Evolutionary conservation across 2,888 invertebrate genomes (phyloP), one percentile per base, ranked within the genome.

Genomic region (Habroteleia sp.): DNA sequence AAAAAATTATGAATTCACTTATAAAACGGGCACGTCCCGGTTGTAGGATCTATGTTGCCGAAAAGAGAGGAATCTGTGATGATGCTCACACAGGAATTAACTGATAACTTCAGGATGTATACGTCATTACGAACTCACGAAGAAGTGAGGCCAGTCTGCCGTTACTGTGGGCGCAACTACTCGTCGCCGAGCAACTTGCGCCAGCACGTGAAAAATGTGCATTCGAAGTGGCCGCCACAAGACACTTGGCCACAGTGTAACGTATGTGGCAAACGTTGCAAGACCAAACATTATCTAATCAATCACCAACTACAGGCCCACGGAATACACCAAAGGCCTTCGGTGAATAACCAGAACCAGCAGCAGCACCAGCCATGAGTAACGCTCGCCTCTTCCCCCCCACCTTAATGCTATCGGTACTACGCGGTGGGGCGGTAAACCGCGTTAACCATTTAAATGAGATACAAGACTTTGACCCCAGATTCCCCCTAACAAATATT

Each of bases 171-270:
- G 87, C 91, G 92, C 88, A 91, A 92, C 89, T 93, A 93, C 91
- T 93, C 93, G 85, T 93, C 93, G 87, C 91, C 92, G 83, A 92
- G 93, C 90, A 93, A 94, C 91, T 91, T 93, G 87, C 92, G 93
- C 89, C 93, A 93, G 90, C 93, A 94, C 90, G 92, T 93, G 89
- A 93, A 93, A 90, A 93, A 93, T 89, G 93, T 93, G 88, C 93
- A 93, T 90, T 92, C 92, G 87, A 91, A 92, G 89, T 86, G 88
- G 86, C 91, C 93, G 82, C 91, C 92, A 84, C 91, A 92, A 84
- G 92, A 93, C 87, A 91, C 92, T 87, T 93, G 93, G 93, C 92
- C 92, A 85, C 91, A 92, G 84, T 93, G 93, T 90, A 91, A 92
- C 87, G 91, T 93, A 85, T 93, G 93, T 90, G 93, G 93, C 85